These are phyloP conservation scores for Naso thynnoides DNA, from an alignment of 2,797 vertebrate genomes.

Conservation along the genomic window DNA sequence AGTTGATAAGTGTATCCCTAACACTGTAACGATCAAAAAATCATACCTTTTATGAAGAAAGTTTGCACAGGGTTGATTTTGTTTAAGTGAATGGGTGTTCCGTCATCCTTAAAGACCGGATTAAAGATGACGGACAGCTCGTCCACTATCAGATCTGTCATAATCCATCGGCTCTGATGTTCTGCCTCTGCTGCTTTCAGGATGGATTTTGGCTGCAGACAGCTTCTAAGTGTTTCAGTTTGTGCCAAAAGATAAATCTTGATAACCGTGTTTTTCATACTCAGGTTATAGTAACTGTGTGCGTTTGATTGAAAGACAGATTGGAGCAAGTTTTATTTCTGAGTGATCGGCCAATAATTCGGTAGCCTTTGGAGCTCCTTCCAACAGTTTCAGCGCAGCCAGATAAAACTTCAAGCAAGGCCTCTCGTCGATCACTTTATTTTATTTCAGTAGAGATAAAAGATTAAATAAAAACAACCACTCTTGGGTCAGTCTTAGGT, in stretches of 20 bases:
- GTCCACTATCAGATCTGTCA: constrained; percentile 8
- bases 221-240: constrained; percentile 21
- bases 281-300: constrained; percentile 12
- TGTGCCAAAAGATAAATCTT: constrained; percentile 42
- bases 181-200: constrained; percentile 22
- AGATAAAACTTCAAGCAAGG: constrained; percentile 28
- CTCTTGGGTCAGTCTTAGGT: not conserved
- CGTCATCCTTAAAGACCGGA: no score
- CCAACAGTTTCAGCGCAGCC: constrained; percentile 26
- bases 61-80: no score
- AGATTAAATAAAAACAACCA: constrained; percentile 45
- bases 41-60: no score
- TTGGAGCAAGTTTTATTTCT: constrained; percentile 11
- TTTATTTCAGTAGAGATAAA: constrained; percentile 30
- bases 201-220: constrained; percentile 11
- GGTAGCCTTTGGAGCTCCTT: not conserved
- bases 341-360: not conserved
- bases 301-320: constrained; percentile 16
- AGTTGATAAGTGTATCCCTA: no score
- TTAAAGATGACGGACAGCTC: not conserved
- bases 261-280: constrained; percentile 15
- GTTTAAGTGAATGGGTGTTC: no score
- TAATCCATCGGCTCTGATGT: constrained; percentile 12
- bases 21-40: no score
- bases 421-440: not conserved